Conservation (phyloP, 2,797 vertebrate genomes). For the Pelochelys cantorii region DNA sequence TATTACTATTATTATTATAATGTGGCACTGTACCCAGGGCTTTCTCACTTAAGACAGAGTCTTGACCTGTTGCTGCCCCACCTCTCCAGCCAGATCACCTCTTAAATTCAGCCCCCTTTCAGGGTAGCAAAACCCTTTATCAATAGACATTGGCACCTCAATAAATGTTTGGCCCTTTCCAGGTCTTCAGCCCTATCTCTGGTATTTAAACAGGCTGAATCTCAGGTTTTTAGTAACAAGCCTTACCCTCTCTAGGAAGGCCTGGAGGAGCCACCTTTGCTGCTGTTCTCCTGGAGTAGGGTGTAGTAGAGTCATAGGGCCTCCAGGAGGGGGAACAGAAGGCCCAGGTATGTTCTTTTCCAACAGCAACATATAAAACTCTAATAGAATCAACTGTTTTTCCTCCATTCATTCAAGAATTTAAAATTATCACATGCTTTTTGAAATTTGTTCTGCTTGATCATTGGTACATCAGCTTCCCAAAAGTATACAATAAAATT, state of each 20-base stretch:
- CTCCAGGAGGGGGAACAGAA: neutral
- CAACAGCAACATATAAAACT: neutral
- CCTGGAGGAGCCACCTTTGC: neutral
- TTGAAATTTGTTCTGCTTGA: neutral
- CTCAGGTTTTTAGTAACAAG: neutral
- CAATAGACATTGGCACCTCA: neutral
- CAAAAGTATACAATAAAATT: neutral
- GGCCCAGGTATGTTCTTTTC: neutral
- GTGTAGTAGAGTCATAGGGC: neutral
- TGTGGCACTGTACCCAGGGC: neutral
- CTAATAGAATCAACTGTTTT: neutral
- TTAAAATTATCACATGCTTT: neutral
- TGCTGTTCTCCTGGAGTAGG: neutral
- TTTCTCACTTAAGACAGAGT: neutral
- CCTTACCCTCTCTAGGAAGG: neutral
- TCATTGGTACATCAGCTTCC: neutral
- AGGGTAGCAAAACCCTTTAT: neutral
- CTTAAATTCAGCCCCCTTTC: neutral
- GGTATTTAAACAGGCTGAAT: neutral
- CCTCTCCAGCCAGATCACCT: neutral
- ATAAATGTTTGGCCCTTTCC: neutral
- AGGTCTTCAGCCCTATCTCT: neutral
- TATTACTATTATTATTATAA: neutral
- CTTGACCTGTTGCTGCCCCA: neutral
- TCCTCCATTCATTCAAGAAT: neutral